Evolutionary conservation across 2,113 vertebrate genomes (phyloP), one percentile per base, ranked within the genome.

Genomic region (Coracopsis vasa): DNA sequence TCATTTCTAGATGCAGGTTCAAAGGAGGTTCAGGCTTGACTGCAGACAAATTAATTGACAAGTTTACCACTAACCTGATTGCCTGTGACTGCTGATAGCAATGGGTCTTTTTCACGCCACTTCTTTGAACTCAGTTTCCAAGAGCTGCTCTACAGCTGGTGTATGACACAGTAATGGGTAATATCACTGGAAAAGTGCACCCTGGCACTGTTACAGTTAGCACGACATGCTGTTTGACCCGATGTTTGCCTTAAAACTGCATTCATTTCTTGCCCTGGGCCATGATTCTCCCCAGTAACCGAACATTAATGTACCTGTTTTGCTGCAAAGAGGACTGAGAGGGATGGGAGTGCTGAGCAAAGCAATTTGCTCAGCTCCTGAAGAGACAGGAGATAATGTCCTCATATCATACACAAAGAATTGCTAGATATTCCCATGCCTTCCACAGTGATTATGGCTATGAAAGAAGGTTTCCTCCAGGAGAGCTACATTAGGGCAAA

Each of bases 11-110:
- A 35, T 62, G 98, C 65, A 99, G 96, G 94, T 98, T 94, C 65
- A 86, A 35, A 5, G 99, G 99, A 84, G 99, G 98, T 53, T 98
- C 96, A n/a, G 99, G 99, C 93, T 98, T 98, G 89, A 98, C 99
- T 99, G 98, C 13, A 6, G 75, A 92, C 61, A 97, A 64, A 84
- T 80, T 1, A 95, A 47, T 91, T 28, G 78, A 72, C 78, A 54
- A 44, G 39, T 69, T 93, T 51, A 88, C 17, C 44, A 39, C 42
- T 31, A 31, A 27, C 25, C 16, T 71, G 27, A 45, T 6, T 27
- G 27, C 77, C 69, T 45, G 13, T 19, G 8, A 35, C 23, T 41
- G 58, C 37, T 42, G 69, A 4, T 12, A 56, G 24, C 18, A 39
- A 29, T 24, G 27, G 41, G 13, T 14, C 19, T 31, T 56, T 47